phyloP scores from a whole-genome alignment of 1,140 invertebrate species.

The Halictus rubicundus region DNA sequence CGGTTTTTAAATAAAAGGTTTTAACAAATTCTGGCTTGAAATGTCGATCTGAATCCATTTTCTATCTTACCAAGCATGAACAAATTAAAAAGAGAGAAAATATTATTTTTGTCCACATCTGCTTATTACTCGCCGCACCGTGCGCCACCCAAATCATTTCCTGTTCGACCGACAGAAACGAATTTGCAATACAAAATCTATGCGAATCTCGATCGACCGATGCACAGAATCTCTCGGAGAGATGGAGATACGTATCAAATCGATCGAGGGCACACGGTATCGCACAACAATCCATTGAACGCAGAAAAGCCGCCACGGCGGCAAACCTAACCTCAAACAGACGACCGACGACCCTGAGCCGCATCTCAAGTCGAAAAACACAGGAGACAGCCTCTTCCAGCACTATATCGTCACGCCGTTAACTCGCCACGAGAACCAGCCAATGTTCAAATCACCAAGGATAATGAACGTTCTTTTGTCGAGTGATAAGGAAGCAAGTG shows the following conservation, averaged over 20 bases:
- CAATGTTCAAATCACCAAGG: slow-evolving; percentile 50
- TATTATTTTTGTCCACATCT: too few species aligned
- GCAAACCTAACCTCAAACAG: slow-evolving; percentile 44
- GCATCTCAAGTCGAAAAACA: slow-evolving; percentile 18
- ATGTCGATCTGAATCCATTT: too few species aligned
- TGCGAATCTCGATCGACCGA: not conserved
- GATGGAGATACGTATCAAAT: not conserved
- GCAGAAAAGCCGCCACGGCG: slow-evolving; percentile 1
- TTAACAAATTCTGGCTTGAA: too few species aligned
- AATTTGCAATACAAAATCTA: not conserved
- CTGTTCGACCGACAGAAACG: too few species aligned
- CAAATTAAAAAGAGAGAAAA: too few species aligned
- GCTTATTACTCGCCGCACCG: too few species aligned
- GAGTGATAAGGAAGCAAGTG: slow-evolving; percentile 50
- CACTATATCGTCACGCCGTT: slow-evolving; percentile 30
- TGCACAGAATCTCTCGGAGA: not conserved
- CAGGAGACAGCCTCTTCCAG: slow-evolving; percentile 13
- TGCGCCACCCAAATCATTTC: slow-evolving; percentile 9
- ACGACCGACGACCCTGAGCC: slow-evolving; percentile 7
- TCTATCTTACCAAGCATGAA: too few species aligned
- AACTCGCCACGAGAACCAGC: slow-evolving; percentile 18
- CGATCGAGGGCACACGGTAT: not conserved
- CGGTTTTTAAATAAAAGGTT: too few species aligned
- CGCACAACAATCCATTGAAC: not conserved
- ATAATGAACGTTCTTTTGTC: slow-evolving; percentile 49